Base-by-base conservation (phyloP, 2,797 vertebrate genomes). In the Huso huso region DNA sequence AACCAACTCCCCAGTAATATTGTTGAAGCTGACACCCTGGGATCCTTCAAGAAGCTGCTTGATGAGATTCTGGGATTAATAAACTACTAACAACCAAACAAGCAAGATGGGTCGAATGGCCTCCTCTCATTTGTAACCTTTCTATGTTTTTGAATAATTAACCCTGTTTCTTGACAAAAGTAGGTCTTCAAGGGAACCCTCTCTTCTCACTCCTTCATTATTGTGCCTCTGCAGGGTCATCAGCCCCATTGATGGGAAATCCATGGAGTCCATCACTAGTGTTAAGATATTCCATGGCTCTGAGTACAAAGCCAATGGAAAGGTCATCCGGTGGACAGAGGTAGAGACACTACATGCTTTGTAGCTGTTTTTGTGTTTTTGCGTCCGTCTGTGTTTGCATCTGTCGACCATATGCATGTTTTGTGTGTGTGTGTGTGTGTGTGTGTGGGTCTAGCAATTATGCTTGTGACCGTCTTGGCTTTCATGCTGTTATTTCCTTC, bases 311-410 rank as follows among this genome's bases (percentile, higher is more conserved):
- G 93, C 95, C 11, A 98, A 94, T 1, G 96, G 96, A 50, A 99
- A 99, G 82, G 94, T 97, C 75, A 95, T 99, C 78, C 92, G 95
- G 74, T 99, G 96, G 96, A 98, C 95, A 6, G 96, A 99, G 94
- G 96, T 97, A 77, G 76, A 81, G 37, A 68, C 67, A 10, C 59
- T 60, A 61, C 52, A 9, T 55, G 2, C 12, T 55, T 9, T 55
- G 52, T n/a, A 55, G 12, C 12, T 55, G 52, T 9, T 55, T 37
- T 6, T 58, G 53, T 52, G 5, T 37, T 13, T 5, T 18, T 12
- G 49, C 4, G 3, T n/a, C 49, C 9, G n/a, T 11, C 5, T 6
- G 37, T 10, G 18, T 7, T 6, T 10, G 61, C 8, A 48, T 48
- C 61, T 48, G 23, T 10, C n/a, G 8, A 61, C 15, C 8, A 18